Evolutionary conservation across 2,113 vertebrate species (phyloP).

Genomic region (Bufo gargarizans): DNA sequence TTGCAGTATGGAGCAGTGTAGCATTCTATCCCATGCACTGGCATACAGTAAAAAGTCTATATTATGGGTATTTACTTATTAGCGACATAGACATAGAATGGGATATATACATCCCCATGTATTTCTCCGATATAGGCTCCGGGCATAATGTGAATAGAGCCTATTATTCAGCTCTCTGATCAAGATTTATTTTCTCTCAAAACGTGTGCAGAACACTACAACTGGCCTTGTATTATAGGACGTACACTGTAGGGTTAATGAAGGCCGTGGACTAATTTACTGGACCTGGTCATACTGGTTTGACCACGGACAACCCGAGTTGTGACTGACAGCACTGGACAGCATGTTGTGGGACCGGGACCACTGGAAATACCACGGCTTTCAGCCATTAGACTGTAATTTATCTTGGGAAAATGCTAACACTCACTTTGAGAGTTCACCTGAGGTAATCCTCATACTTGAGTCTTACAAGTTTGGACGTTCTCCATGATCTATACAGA

Average conservation of each 20-base stretch:
- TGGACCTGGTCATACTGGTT: neutral
- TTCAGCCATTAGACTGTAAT: neutral
- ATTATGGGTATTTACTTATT: no score
- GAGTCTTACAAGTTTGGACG: neutral
- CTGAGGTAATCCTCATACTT: neutral
- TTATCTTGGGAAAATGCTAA: neutral
- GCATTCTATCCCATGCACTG: no score
- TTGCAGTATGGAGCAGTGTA: no score
- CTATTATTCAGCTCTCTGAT: no score
- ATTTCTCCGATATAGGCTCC: no score
- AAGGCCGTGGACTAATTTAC: neutral
- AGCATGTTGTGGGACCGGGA: neutral
- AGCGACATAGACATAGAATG: no score
- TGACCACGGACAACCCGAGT: neutral
- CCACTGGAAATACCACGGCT: neutral
- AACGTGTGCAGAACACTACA: neutral
- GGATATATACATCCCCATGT: no score
- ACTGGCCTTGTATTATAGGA: neutral
- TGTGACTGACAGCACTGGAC: no score
- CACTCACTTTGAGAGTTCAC: constrained; percentile 3
- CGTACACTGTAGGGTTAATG: neutral
- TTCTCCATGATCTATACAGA: neutral
- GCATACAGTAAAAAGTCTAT: no score
- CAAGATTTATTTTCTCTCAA: neutral
- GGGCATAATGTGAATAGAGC: no score